A percentile compares a stretch with the other conserved stretches of the same genome.
Evolutionary conservation across 2,797 vertebrate species (phyloP).

Genomic region (Sebastes elongatus): DNA sequence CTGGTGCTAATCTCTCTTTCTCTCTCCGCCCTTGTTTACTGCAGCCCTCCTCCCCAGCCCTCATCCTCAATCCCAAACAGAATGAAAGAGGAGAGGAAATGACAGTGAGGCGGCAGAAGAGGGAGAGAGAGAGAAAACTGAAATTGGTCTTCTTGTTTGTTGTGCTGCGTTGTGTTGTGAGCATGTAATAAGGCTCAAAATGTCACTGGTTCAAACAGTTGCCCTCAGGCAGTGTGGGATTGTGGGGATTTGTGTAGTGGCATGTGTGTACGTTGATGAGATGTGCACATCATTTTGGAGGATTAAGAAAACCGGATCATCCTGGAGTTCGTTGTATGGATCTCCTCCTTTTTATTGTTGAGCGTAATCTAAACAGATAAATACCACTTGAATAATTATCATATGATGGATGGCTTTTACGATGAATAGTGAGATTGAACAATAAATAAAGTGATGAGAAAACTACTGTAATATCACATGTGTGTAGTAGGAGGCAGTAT

Average conservation of each 20-base stretch:
- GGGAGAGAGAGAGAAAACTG: conserved; percentile 39
- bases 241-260: conserved; percentile 66
- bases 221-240: conserved; percentile 69
- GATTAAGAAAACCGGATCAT: conserved; percentile 59
- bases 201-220: conserved; percentile 79
- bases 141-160: conserved; percentile 76
- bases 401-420: conserved; percentile 12
- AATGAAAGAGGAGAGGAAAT: conserved; percentile 64
- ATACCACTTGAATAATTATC: conserved; percentile 28
- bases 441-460: conserved; percentile 18
- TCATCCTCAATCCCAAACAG: conserved; percentile 70
- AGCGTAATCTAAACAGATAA: conserved; percentile 36
- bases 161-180: conserved; percentile 71
- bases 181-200: conserved; percentile 80
- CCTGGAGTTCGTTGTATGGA: conserved; percentile 20
- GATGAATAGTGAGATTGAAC: conserved; percentile 5
- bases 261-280: conserved; percentile 50
- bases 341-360: conserved; percentile 5
- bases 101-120: conserved; percentile 69
- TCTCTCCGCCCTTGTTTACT: conserved; percentile 69
- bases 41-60: conserved; percentile 56
- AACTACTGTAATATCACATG: conserved; percentile 2
- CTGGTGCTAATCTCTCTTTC: conserved; percentile 90
- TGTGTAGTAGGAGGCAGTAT: background rate
- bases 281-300: conserved; percentile 55